Percentiles rank a stretch among this genome's conserved stretches.
Conservation (phyloP, 2,797 vertebrate genomes). For the Sebastes kiyomatsui region DNA sequence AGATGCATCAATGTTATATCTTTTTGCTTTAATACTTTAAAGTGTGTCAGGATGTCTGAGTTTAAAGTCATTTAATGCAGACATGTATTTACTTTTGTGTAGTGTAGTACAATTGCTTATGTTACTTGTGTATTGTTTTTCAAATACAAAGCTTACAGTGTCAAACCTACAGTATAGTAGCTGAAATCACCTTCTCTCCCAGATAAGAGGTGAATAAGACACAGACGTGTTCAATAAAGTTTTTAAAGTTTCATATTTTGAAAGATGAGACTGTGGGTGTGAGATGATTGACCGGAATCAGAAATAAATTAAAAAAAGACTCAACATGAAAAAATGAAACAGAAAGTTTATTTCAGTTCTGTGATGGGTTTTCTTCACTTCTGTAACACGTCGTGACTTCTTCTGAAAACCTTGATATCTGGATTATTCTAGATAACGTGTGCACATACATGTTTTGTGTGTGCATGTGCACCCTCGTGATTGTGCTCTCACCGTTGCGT, state of each 20-base stretch:
- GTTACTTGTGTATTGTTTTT: background rate
- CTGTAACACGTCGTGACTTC: background rate
- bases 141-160: background rate
- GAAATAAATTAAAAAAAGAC: background rate
- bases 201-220: background rate
- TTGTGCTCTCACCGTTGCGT: conserved; percentile 6
- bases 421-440: background rate
- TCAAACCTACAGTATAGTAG: background rate
- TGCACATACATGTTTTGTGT: background rate
- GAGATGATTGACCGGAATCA: background rate
- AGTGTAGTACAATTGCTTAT: background rate
- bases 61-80: background rate
- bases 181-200: background rate
- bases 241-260: background rate
- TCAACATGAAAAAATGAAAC: background rate
- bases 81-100: background rate
- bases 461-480: background rate
- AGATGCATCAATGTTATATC: background rate
- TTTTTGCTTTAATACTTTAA: background rate
- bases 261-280: background rate
- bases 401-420: background rate
- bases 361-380: background rate
- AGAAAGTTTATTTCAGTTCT: background rate
- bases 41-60: background rate
- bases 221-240: background rate